Percentiles rank a stretch among this genome's conserved stretches.
These are phyloP conservation scores for Ylistrum balloti DNA, from an alignment of 1,140 invertebrate species.

Conservation along the genomic window DNA sequence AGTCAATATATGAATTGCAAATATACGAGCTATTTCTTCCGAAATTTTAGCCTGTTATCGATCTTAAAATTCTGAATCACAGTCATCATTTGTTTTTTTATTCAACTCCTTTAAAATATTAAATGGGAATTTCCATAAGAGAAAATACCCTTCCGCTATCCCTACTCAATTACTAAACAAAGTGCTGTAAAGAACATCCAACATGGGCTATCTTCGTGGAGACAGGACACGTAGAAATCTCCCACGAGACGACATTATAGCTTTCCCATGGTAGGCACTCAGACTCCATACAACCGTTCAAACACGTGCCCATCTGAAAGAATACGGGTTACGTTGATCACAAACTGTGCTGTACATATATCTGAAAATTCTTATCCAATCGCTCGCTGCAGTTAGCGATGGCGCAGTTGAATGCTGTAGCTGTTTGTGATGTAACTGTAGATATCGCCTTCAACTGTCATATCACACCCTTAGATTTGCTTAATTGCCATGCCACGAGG, in stretches of 20 bases:
- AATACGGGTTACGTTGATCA: constrained; percentile 1
- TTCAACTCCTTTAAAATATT: no score
- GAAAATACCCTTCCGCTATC: background rate
- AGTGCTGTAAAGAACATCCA: background rate
- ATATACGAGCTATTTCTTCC: no score
- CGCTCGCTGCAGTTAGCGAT: background rate
- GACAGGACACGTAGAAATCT: background rate
- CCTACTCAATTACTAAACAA: background rate
- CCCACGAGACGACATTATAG: background rate
- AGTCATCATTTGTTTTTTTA: no score
- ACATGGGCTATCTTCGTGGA: background rate
- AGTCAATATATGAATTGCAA: no score
- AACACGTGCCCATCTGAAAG: background rate
- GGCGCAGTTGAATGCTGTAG: background rate
- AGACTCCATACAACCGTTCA: background rate
- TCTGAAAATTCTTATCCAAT: background rate
- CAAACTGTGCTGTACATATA: background rate
- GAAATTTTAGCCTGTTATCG: no score
- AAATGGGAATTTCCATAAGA: no score
- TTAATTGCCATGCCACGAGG: background rate
- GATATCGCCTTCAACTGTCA: background rate
- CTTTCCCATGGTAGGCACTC: background rate
- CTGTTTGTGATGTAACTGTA: constrained; percentile 20
- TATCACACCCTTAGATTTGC: background rate
- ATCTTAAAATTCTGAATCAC: no score